Percentiles rank a stretch among this genome's conserved stretches.
phyloP scores from a whole-genome alignment of 2,113 vertebrate genomes.

The Rattus rattus region DNA sequence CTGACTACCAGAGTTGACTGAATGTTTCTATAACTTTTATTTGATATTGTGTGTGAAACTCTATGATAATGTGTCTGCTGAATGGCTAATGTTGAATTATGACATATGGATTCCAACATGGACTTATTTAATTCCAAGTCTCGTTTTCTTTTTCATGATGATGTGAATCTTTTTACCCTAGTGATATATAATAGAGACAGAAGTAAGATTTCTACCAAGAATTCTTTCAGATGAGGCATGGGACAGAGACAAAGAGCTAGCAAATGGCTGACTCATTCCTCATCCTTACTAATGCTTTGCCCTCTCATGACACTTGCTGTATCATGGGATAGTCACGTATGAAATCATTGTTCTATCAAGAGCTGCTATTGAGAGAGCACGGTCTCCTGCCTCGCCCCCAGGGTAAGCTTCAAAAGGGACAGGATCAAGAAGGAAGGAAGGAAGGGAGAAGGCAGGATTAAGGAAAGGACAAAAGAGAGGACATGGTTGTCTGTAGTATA shows the following conservation, averaged over 20 bases:
- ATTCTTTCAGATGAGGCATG: neutral
- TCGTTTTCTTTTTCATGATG: constrained; percentile 28
- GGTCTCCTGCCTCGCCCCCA: neutral
- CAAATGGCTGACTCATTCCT: neutral
- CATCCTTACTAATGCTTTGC: neutral
- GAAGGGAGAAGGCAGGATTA: neutral
- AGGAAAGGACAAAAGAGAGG: neutral
- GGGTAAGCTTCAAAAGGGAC: neutral
- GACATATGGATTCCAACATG: neutral
- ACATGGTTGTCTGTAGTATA: neutral
- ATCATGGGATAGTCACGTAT: neutral
- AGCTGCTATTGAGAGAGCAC: neutral
- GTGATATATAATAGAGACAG: neutral
- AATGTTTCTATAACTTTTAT: constrained; percentile 34
- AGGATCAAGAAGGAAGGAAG: neutral
- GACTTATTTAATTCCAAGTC: neutral
- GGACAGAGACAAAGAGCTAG: neutral
- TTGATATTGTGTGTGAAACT: constrained; percentile 18
- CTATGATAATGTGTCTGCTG: constrained; percentile 45
- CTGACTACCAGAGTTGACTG: neutral
- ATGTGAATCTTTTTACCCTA: neutral
- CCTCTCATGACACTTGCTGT: neutral
- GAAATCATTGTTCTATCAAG: neutral
- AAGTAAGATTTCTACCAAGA: neutral
- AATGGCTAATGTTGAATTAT: constrained; percentile 32